Evolutionary conservation across 2,797 vertebrate genomes (phyloP).

Genomic region (Enteromius trimaculatus): DNA sequence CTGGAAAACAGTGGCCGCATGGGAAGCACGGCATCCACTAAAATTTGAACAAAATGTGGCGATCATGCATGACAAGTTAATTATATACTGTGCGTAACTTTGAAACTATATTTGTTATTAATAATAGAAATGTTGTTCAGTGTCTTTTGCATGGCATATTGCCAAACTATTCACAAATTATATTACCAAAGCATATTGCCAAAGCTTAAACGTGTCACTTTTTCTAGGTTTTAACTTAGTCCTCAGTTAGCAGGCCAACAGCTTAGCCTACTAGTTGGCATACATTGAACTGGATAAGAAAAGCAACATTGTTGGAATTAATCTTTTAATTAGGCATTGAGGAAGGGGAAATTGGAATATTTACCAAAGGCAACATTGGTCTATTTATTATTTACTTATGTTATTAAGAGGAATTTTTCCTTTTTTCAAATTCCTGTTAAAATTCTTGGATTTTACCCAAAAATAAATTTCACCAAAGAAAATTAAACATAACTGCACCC

Average conservation of each 20-base stretch:
- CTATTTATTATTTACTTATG: too few relatives aligned
- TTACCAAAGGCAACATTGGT: too few relatives aligned
- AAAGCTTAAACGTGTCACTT: not conserved
- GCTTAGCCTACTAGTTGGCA: not conserved
- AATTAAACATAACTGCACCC: not conserved
- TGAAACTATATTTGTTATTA: not conserved
- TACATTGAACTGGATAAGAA: not conserved
- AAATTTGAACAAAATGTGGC: not conserved
- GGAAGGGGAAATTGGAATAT: not conserved
- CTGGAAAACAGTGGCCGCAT: not conserved
- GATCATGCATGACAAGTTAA: not conserved
- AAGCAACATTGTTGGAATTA: not conserved
- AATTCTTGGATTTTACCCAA: not conserved
- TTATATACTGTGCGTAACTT: too few relatives aligned
- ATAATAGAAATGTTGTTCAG: not conserved
- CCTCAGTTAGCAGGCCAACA: not conserved
- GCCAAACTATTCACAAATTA: not conserved
- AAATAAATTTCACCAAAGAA: not conserved
- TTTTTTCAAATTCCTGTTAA: not conserved
- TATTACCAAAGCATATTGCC: not conserved
- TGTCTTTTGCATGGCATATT: not conserved
- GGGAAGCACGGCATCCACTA: not conserved
- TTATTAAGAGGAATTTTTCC: too few relatives aligned
- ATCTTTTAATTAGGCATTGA: not conserved
- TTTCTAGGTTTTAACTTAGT: not conserved